Evolutionary conservation across 2,888 invertebrate genomes (phyloP).

Genomic region (Temnothorax unifasciatus): DNA sequence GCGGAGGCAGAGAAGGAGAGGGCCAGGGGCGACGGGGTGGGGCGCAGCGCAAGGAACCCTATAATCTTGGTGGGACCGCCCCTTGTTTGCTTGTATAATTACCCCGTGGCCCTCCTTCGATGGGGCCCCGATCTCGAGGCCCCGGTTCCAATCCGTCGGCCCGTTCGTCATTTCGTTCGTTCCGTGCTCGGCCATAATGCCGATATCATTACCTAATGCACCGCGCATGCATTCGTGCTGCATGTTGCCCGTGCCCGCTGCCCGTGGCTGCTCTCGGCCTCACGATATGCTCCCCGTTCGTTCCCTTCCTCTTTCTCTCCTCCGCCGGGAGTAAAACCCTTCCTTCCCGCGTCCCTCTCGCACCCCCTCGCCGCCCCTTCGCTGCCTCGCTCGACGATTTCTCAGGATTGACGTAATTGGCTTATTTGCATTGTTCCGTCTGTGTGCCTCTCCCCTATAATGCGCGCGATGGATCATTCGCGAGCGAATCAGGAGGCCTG

Average conservation of each 20-base stretch:
- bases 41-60: slow-evolving; percentile 76
- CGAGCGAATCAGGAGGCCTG: slow-evolving; percentile 47
- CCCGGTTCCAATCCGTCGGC: slow-evolving; percentile 78
- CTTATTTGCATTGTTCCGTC: slow-evolving; percentile 78
- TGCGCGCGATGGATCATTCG: slow-evolving; percentile 68
- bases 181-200: slow-evolving; percentile 79
- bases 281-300: slow-evolving; percentile 57
- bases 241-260: slow-evolving; percentile 58
- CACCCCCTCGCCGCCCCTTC: slow-evolving; percentile 4
- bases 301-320: background rate
- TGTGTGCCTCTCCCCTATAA: slow-evolving; percentile 55
- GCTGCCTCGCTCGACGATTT: slow-evolving; percentile 69
- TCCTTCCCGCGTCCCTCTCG: slow-evolving; percentile 24
- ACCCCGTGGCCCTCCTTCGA: slow-evolving; percentile 81
- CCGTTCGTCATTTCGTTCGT: slow-evolving; percentile 78
- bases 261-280: slow-evolving; percentile 62
- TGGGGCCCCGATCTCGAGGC: slow-evolving; percentile 74
- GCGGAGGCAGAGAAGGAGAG: slow-evolving; percentile 66
- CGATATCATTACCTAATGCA: slow-evolving; percentile 83
- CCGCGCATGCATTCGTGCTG: slow-evolving; percentile 73
- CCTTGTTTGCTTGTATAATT: slow-evolving; percentile 85
- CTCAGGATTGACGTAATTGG: slow-evolving; percentile 79
- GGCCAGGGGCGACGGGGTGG: slow-evolving; percentile 64
- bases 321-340: slow-evolving; percentile 12
- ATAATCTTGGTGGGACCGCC: slow-evolving; percentile 83